Evolutionary conservation across 2,888 invertebrate genomes (phyloP).

Genomic region (Pegoplata infirma): DNA sequence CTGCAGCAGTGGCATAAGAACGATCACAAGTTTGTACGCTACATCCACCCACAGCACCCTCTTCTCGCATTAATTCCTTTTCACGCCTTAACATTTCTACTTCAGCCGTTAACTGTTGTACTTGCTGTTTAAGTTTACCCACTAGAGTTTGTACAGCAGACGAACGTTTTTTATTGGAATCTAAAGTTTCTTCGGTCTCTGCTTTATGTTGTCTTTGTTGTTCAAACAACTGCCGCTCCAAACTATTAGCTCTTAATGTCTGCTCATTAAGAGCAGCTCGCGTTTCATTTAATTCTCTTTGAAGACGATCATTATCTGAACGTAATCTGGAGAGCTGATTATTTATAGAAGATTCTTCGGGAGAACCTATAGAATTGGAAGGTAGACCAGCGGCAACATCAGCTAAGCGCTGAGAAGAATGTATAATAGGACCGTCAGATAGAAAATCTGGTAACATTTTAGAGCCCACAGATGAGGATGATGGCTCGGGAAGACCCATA

Average conservation of each 20-base stretch:
- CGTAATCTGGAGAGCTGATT: conserved; percentile 72
- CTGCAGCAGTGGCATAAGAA: conserved; percentile 52
- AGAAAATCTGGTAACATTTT: conserved; percentile 83
- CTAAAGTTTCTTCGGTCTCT: conserved; percentile 81
- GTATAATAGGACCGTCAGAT: conserved; percentile 83
- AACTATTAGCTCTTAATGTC: conserved; percentile 79
- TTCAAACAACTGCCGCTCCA: conserved; percentile 80
- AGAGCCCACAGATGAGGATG: conserved; percentile 60
- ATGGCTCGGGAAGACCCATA: conserved; percentile 63
- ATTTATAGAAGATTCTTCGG: conserved; percentile 73
- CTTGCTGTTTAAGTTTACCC: conserved; percentile 83
- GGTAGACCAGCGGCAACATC: conserved; percentile 77
- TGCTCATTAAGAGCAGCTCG: conserved; percentile 80
- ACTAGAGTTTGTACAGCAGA: conserved; percentile 82
- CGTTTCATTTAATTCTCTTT: conserved; percentile 80
- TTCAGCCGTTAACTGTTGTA: conserved; percentile 82
- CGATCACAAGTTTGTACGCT: conserved; percentile 64
- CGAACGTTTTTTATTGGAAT: conserved; percentile 81
- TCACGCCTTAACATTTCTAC: conserved; percentile 79
- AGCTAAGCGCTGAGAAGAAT: conserved; percentile 76
- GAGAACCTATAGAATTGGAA: conserved; percentile 75
- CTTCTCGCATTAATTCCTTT: conserved; percentile 79
- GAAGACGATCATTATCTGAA: conserved; percentile 78
- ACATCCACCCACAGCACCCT: conserved; percentile 78
- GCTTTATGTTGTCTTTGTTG: conserved; percentile 80